Evolutionary conservation across 2,888 invertebrate species (phyloP).

Genomic region (Conops quadrifasciatus): DNA sequence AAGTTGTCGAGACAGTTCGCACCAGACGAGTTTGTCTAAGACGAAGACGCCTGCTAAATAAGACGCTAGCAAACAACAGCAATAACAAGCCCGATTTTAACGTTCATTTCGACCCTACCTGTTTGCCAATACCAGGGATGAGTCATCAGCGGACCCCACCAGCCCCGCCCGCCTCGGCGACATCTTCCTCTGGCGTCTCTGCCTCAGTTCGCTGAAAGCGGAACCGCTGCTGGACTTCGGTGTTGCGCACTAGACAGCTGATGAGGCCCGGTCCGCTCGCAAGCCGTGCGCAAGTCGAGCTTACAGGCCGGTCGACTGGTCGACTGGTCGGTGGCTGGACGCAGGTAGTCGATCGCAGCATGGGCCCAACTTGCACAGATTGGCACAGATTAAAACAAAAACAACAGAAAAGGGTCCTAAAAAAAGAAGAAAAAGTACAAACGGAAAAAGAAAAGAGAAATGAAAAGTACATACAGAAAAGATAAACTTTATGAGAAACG

Average conservation of each 20-base stretch:
- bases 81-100: neutral
- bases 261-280: conserved; percentile 7
- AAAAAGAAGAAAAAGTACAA: neutral
- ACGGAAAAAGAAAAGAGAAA: neutral
- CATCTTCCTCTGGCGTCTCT: conserved; percentile 2
- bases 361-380: conserved; percentile 20
- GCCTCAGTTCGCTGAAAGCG: no score
- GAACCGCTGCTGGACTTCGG: neutral
- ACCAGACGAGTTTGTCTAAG: conserved; percentile 21
- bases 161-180: conserved; percentile 21
- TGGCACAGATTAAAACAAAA: conserved; percentile 4
- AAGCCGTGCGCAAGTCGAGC: conserved; percentile 14
- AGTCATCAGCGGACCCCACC: conserved; percentile 18
- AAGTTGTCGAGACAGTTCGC: conserved; percentile 14
- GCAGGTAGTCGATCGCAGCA: conserved; percentile 23
- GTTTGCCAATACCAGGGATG: conserved; percentile 17
- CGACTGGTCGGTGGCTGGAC: neutral
- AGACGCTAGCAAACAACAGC: neutral
- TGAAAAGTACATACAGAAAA: conserved; percentile 12
- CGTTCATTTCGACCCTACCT: conserved; percentile 5
- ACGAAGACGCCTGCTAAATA: neutral
- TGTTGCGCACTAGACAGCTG: neutral
- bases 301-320: conserved; percentile 1
- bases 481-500: conserved; percentile 17
- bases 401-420: neutral